Conservation (phyloP, 2,888 invertebrate species). For the Eledona agricola region DNA sequence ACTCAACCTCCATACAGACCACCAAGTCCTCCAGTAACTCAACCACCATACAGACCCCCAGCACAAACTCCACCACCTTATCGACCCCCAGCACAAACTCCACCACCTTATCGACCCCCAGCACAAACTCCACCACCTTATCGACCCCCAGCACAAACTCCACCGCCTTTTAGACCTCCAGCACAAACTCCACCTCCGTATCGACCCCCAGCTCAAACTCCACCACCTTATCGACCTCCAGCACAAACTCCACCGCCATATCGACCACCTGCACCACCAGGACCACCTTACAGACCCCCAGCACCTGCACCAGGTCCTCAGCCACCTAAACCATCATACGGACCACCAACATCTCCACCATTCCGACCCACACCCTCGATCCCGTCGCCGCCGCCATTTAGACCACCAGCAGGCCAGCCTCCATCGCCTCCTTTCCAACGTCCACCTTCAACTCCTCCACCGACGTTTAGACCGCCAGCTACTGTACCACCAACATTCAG, state of each 20-base stretch:
- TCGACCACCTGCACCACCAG: constrained; percentile 29
- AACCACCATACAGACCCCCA: constrained; percentile 13
- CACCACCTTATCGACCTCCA: constrained; percentile 45
- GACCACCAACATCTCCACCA: constrained; percentile 39
- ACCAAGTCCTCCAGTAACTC: constrained; percentile 35
- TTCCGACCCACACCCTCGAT: constrained; percentile 38
- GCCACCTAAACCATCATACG: constrained; percentile 31
- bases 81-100: constrained; percentile 31
- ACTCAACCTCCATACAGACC: constrained; percentile 40
- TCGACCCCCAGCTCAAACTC: constrained; percentile 33
- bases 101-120: constrained; percentile 33
- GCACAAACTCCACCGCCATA: constrained; percentile 38
- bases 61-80: constrained; percentile 35
- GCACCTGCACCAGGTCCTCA: constrained; percentile 29
- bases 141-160: constrained; percentile 28
- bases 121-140: constrained; percentile 32
- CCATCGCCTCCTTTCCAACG: constrained; percentile 41
- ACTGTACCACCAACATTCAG: constrained; percentile 11
- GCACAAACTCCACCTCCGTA: constrained; percentile 35
- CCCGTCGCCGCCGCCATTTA: constrained; percentile 34
- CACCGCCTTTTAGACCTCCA: constrained; percentile 33
- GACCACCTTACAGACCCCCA: constrained; percentile 32
- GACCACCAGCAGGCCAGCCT: constrained; percentile 31
- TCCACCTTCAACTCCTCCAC: constrained; percentile 38
- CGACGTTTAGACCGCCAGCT: constrained; percentile 32